A percentile compares a stretch with the other conserved stretches of the same genome.
Conservation (phyloP, 2,888 invertebrate species). For the Lasius platythorax region DNA sequence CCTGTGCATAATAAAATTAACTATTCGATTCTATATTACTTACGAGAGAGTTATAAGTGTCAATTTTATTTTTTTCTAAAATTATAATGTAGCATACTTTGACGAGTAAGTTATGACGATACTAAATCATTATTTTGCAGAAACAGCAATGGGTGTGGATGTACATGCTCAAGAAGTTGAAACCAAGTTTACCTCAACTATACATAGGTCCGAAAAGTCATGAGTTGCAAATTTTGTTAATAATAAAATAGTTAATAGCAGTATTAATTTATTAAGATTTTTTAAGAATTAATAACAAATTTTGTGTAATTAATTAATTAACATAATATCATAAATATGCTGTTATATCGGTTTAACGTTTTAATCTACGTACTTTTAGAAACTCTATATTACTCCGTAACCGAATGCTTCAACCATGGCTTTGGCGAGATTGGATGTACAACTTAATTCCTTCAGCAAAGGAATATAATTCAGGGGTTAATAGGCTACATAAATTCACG, state of each 20-base stretch:
- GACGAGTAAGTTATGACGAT: no score
- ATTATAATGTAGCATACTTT: background rate
- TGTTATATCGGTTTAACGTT: background rate
- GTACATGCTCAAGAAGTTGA: slow-evolving; percentile 86
- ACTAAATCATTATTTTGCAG: slow-evolving; percentile 79
- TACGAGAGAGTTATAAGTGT: background rate
- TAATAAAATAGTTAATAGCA: background rate
- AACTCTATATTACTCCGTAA: slow-evolving; percentile 58
- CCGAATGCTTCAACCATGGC: slow-evolving; percentile 72
- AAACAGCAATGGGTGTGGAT: slow-evolving; percentile 90
- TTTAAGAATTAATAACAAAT: background rate
- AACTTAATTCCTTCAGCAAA: slow-evolving; percentile 68
- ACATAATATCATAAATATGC: background rate
- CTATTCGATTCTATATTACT: background rate
- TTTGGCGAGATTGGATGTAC: slow-evolving; percentile 71
- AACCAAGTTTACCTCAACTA: slow-evolving; percentile 87
- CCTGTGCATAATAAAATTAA: background rate
- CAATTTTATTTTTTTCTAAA: background rate
- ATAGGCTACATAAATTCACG: slow-evolving; percentile 69
- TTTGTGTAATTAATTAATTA: background rate
- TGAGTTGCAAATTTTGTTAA: background rate
- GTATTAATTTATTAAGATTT: background rate
- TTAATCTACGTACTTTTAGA: slow-evolving; percentile 48
- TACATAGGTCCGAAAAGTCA: slow-evolving; percentile 84
- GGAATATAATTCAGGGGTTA: slow-evolving; percentile 60